These are phyloP conservation scores for Lasiommata megera DNA, from an alignment of 2,888 invertebrate species.

Conservation along the genomic window DNA sequence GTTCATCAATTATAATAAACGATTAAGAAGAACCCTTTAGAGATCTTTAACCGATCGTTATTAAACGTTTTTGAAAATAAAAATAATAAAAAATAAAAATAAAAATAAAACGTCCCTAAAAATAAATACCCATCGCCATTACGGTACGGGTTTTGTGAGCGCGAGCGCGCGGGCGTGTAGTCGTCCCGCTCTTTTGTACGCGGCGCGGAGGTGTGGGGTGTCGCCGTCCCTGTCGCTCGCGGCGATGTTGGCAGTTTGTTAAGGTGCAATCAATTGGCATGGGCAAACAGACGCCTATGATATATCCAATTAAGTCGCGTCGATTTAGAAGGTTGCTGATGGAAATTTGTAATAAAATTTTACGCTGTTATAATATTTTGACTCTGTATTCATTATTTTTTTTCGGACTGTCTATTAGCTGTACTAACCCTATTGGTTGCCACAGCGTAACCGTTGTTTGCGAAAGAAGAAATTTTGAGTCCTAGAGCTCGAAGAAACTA, in stretches of 20 bases:
- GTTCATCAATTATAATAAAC: slow-evolving; percentile 11
- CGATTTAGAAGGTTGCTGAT: slow-evolving; percentile 47
- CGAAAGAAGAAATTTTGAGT: no score
- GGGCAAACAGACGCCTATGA: slow-evolving; percentile 82
- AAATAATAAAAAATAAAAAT: no score
- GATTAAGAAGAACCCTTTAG: slow-evolving; percentile 11
- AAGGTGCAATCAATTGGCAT: slow-evolving; percentile 82
- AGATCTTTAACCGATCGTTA: slow-evolving; percentile 39
- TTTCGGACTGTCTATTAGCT: no score
- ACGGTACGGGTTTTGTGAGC: slow-evolving; percentile 35
- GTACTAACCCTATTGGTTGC: no score
- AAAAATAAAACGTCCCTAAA: slow-evolving; percentile 65
- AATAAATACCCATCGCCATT: slow-evolving; percentile 68
- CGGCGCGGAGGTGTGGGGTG: neutral
- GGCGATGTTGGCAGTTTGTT: slow-evolving; percentile 79
- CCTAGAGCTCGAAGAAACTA: no score
- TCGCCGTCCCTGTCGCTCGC: slow-evolving; percentile 49
- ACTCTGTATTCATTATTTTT: no score
- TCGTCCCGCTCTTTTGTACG: slow-evolving; percentile 40
- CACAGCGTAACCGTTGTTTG: no score
- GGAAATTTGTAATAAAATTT: slow-evolving; percentile 27
- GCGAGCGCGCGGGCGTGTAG: slow-evolving; percentile 26
- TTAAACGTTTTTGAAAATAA: slow-evolving; percentile 69
- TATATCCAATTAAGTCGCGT: slow-evolving; percentile 78
- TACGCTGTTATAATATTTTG: no score